Conservation (phyloP, 2,888 invertebrate species). For the Pollenia labialis region DNA sequence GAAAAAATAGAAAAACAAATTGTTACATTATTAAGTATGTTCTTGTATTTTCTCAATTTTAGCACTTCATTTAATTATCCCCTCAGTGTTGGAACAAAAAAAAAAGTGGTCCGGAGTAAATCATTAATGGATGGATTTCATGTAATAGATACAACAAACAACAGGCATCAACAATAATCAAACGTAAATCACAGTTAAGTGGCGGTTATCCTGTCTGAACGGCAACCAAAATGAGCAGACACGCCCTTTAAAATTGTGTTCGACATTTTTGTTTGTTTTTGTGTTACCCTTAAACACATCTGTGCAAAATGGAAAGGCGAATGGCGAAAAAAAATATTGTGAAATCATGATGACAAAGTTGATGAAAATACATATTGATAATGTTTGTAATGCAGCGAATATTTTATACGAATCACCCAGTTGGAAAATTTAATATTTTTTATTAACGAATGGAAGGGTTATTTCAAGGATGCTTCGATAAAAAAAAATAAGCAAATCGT, state of each 20-base stretch:
- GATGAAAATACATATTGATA: conserved; percentile 10
- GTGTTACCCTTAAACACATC: conserved; percentile 64
- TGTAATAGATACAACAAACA: conserved; percentile 53
- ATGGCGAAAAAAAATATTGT: neutral
- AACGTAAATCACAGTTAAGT: conserved; percentile 70
- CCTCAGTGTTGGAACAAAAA: conserved; percentile 27
- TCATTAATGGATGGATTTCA: conserved; percentile 32
- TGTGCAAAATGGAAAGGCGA: conserved; percentile 40
- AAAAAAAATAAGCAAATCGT: too few relatives aligned
- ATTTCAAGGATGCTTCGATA: neutral
- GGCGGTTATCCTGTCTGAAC: conserved; percentile 66
- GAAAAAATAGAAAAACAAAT: conserved; percentile 18
- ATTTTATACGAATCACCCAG: conserved; percentile 10
- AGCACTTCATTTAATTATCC: conserved; percentile 70
- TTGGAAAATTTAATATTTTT: neutral
- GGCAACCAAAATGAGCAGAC: conserved; percentile 60
- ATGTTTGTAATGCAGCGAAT: conserved; percentile 8
- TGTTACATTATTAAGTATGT: conserved; percentile 37
- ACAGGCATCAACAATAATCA: neutral
- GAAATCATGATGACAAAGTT: conserved; percentile 29
- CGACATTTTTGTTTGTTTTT: neutral
- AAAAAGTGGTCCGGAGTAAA: conserved; percentile 29
- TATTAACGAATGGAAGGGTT: neutral
- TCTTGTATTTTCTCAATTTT: conserved; percentile 44
- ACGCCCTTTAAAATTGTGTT: conserved; percentile 49